phyloP scores from a whole-genome alignment of 2,888 invertebrate species.

The Archips xylosteana region DNA sequence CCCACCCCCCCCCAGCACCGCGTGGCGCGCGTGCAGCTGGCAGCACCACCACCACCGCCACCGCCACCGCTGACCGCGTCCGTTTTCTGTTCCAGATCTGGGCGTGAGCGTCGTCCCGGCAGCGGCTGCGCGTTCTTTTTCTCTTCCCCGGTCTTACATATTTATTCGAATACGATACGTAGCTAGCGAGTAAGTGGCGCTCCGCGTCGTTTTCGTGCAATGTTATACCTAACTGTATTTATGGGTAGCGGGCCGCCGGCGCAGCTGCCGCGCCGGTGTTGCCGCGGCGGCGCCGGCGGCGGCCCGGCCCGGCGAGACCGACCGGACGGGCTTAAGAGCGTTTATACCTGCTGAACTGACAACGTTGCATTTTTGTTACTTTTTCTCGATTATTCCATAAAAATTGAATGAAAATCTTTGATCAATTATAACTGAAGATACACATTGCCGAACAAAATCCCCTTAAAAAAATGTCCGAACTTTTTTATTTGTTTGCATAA shows the following conservation, averaged over 20 bases:
- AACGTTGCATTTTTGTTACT: too few species aligned
- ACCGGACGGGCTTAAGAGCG: conserved; percentile 1
- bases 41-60: conserved; percentile 78
- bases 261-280: conserved; percentile 15
- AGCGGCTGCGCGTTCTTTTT: conserved; percentile 6
- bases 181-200: conserved; percentile 34
- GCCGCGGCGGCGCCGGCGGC: conserved; percentile 10
- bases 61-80: conserved; percentile 94
- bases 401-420: too few species aligned
- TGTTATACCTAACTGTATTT: conserved; percentile 12
- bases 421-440: too few species aligned
- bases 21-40: too few species aligned
- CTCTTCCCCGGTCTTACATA: conserved; percentile 33
- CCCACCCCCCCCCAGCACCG: too few species aligned
- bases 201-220: conserved; percentile 29
- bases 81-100: conserved; percentile 84
- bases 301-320: conserved; percentile 29
- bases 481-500: too few species aligned
- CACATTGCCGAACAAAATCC: too few species aligned
- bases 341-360: too few species aligned
- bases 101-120: conserved; percentile 44
- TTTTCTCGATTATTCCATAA: too few species aligned
- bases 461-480: too few species aligned
- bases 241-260: conserved; percentile 45
- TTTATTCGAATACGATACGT: conserved; percentile 41